Conservation (phyloP, 2,888 invertebrate genomes). For the Syrphus vitripennis region DNA sequence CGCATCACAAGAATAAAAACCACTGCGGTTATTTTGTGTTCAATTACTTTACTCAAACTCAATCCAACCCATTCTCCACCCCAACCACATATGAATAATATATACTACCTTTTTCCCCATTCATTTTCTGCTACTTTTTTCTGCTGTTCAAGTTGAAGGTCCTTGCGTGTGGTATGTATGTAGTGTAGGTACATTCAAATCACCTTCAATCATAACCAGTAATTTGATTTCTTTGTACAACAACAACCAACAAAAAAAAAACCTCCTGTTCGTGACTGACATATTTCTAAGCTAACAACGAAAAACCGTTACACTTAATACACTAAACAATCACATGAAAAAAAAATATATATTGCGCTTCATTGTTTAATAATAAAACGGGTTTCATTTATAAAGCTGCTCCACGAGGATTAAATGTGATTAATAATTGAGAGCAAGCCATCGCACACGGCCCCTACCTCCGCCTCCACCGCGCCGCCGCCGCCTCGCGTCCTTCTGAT, state of each 20-base stretch:
- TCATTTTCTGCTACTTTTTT: background rate
- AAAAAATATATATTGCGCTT: conserved; percentile 15
- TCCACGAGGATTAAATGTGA: conserved; percentile 32
- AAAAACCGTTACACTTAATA: conserved; percentile 9
- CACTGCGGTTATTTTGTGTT: conserved; percentile 24
- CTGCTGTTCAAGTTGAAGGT: background rate
- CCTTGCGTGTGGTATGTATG: conserved; percentile 29
- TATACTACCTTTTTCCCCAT: background rate
- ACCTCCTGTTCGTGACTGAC: conserved; percentile 23
- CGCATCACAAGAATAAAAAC: background rate
- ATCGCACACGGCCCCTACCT: too few species aligned
- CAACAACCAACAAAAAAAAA: background rate
- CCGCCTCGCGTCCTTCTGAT: background rate
- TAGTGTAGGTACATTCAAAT: conserved; percentile 25
- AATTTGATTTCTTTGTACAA: conserved; percentile 18
- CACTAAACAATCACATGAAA: conserved; percentile 6
- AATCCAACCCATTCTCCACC: background rate
- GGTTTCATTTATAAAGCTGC: background rate
- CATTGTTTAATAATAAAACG: conserved; percentile 4
- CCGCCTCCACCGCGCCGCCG: background rate
- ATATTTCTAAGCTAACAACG: conserved; percentile 20
- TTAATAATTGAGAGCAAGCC: conserved; percentile 7
- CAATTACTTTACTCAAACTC: conserved; percentile 5
- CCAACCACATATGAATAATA: background rate
- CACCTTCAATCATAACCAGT: conserved; percentile 46